phyloP scores from a whole-genome alignment of 2,797 vertebrate species.

The Limnodromus scolopaceus region DNA sequence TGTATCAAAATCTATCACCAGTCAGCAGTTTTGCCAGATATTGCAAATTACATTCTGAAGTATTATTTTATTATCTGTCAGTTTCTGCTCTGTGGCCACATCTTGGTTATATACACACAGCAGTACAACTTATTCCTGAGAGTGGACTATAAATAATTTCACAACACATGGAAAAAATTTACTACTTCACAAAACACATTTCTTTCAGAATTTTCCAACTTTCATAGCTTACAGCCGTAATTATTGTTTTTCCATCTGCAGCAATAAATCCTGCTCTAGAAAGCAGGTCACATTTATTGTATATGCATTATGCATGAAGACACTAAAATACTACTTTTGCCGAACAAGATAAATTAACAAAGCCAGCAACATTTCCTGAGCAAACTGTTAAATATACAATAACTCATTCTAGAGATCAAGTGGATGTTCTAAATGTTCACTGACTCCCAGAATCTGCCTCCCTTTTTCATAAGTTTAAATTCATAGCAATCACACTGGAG shows the following conservation, averaged over 20 bases:
- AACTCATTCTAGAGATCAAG: conserved; percentile 4
- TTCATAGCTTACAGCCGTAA: conserved; percentile 32
- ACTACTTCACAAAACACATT: conserved; percentile 39
- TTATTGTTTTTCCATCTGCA: conserved; percentile 56
- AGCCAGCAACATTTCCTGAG: conserved; percentile 42
- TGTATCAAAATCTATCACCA: conserved; percentile 2
- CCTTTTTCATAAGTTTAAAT: background rate
- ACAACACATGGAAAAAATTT: conserved; percentile 55
- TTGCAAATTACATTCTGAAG: conserved; percentile 19
- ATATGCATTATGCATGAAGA: conserved; percentile 26
- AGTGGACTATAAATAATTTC: conserved; percentile 41
- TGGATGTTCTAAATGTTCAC: background rate
- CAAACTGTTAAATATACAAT: background rate
- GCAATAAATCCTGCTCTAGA: conserved; percentile 35
- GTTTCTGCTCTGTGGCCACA: conserved; percentile 10
- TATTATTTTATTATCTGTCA: conserved; percentile 23
- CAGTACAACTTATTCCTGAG: background rate
- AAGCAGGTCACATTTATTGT: background rate
- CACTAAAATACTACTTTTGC: background rate
- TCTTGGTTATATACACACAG: background rate
- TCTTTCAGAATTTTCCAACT: conserved; percentile 53
- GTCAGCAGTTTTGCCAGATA: conserved; percentile 37
- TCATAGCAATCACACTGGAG: background rate
- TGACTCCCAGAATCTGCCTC: background rate
- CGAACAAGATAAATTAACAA: background rate